Base-by-base conservation (phyloP, 2,888 invertebrate species). In the Hipparchia semele region DNA sequence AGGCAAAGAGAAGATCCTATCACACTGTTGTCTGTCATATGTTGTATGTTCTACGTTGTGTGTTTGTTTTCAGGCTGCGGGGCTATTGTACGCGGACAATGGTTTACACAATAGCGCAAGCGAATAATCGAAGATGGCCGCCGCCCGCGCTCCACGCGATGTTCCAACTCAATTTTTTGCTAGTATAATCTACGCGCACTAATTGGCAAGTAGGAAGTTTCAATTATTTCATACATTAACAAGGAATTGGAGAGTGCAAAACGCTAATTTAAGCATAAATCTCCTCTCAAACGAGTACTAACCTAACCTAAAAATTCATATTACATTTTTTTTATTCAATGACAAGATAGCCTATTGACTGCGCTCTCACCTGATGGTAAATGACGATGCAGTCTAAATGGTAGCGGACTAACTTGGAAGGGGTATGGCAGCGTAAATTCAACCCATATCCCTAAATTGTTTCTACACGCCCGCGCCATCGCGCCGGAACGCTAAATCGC, bases 41-140 rank as follows among this genome's bases (percentile, higher is more conserved):
- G 74, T 73, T 76, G 74, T 77, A 60, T 64, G 70, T 60, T 74
- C 23, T 23, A 23, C 1, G 23, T 23, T 77, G 71, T 74, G 72
- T 64, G 70, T 60, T 74, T 74, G 75, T 72, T 73, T 78, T 73
- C 72, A 72, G 73, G 70, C 60, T 76, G 72, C 13, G 75, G 54
- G 76, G 76, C 70, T 76, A 78, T 79, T 78, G 75, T 77, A 73
- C 76, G 73, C 68, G 59, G 66, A 74, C 72, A 70, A 72, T 76
- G 72, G 70, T 77, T 75, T 4, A 75, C 73, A 77, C 79, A 80
- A 78, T 75, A 73, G 71, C 33, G 73, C 74, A 76, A 72, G 74
- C 72, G 65, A 73, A 68, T 73, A 65, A 54, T 74, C 70, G 73
- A 75, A 73, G 71, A 74, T 73, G 73, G 70, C 73, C 64, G 73